phyloP scores from a whole-genome alignment of 2,888 invertebrate genomes.

The Melanostoma mellinum region DNA sequence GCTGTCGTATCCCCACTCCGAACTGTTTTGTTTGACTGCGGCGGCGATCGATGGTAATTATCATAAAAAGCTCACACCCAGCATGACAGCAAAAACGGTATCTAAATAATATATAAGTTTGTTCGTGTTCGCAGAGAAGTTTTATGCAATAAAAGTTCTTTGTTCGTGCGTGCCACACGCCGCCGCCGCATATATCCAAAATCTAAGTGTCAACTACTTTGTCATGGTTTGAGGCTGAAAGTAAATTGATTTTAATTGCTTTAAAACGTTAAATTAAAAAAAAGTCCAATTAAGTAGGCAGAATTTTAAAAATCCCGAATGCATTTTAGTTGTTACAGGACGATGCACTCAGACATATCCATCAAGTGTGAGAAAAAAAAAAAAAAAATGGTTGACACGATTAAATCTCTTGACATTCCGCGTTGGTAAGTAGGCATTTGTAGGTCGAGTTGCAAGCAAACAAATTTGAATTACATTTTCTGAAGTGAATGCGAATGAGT shows the following conservation, averaged over 20 bases:
- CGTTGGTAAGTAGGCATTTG: slow-evolving; percentile 8
- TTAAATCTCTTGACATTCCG: slow-evolving; percentile 7
- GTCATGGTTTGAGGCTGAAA: slow-evolving; percentile 3
- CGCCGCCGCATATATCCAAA: not conserved
- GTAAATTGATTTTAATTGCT: slow-evolving; percentile 61
- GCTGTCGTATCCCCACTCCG: too few relatives aligned
- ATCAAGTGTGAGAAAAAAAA: too few relatives aligned
- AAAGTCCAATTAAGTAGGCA: slow-evolving; percentile 32
- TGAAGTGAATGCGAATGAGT: not conserved
- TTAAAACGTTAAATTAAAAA: slow-evolving; percentile 46
- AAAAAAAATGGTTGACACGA: not conserved
- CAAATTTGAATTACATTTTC: slow-evolving; percentile 10
- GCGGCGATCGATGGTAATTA: slow-evolving; percentile 16
- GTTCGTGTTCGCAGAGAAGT: too few relatives aligned
- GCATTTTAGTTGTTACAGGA: not conserved
- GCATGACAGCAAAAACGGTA: too few relatives aligned
- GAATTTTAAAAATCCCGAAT: slow-evolving; percentile 10
- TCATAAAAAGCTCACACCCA: not conserved
- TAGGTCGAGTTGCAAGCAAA: slow-evolving; percentile 14
- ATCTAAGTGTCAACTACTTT: slow-evolving; percentile 14
- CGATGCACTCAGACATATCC: too few relatives aligned
- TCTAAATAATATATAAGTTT: too few relatives aligned
- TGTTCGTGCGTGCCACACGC: slow-evolving; percentile 10
- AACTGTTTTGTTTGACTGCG: too few relatives aligned
- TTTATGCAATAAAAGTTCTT: not conserved